Percentiles rank a stretch among this genome's conserved stretches.
These are phyloP conservation scores for Hycleus cichorii DNA, from an alignment of 1,140 invertebrate genomes.

Conservation along the genomic window DNA sequence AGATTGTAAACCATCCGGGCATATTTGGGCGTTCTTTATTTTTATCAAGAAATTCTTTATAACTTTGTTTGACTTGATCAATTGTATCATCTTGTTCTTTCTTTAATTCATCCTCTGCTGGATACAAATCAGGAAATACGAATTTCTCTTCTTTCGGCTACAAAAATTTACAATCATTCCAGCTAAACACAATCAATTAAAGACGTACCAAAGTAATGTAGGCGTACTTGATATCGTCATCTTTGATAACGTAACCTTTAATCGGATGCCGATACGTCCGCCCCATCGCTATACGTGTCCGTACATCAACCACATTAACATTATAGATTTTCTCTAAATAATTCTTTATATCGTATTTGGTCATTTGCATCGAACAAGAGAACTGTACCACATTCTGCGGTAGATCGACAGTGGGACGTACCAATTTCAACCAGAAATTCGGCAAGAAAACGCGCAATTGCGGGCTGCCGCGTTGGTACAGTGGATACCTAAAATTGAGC, in stretches of 20 bases:
- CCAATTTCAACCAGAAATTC: slow-evolving; percentile 91
- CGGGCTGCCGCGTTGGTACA: slow-evolving; percentile 80
- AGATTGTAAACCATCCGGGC: slow-evolving; percentile 54
- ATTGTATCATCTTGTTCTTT: slow-evolving; percentile 46
- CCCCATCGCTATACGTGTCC: slow-evolving; percentile 63
- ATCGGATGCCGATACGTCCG: slow-evolving; percentile 44
- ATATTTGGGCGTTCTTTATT: slow-evolving; percentile 46
- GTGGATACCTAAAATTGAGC: slow-evolving; percentile 26
- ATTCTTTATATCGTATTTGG: slow-evolving; percentile 77
- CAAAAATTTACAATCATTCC: slow-evolving; percentile 20
- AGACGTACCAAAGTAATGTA: slow-evolving; percentile 70
- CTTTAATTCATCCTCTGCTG: slow-evolving; percentile 33
- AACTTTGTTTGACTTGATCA: slow-evolving; percentile 42
- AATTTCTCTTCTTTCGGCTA: slow-evolving; percentile 49
- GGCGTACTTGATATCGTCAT: slow-evolving; percentile 78
- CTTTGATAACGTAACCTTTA: slow-evolving; percentile 62
- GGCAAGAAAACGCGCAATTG: slow-evolving; percentile 84
- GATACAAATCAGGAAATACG: slow-evolving; percentile 49
- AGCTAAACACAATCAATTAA: not conserved
- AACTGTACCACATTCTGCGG: slow-evolving; percentile 74
- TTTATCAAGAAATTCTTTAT: slow-evolving; percentile 41
- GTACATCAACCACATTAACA: slow-evolving; percentile 59
- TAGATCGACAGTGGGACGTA: slow-evolving; percentile 56
- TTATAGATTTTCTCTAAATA: slow-evolving; percentile 95
- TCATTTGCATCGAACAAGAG: slow-evolving; percentile 84